These are phyloP conservation scores for Danaus chrysippus DNA, from an alignment of 2,888 invertebrate genomes.

Conservation along the genomic window DNA sequence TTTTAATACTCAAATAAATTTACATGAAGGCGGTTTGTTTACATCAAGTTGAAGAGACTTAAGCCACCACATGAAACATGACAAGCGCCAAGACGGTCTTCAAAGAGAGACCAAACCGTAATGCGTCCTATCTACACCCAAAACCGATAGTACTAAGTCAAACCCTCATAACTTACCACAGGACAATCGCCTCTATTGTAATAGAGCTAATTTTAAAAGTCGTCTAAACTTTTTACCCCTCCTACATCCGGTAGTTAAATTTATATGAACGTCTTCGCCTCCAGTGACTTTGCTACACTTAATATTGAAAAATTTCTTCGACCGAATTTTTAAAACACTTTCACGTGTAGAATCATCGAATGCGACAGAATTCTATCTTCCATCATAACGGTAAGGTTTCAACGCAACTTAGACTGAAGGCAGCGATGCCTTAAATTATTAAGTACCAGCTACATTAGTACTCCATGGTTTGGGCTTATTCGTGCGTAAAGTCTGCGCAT, in stretches of 20 bases:
- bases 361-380: conserved; percentile 13
- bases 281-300: conserved; percentile 58
- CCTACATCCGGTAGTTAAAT: conserved; percentile 56
- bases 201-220: conserved; percentile 21
- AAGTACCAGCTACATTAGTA: conserved; percentile 55
- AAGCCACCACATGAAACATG: no score
- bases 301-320: conserved; percentile 13
- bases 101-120: conserved; percentile 7
- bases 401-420: conserved; percentile 58
- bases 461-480: conserved; percentile 56
- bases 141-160: conserved; percentile 5
- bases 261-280: conserved; percentile 43
- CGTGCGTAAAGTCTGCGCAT: conserved; percentile 63
- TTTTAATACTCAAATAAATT: no score
- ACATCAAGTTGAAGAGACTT: no score
- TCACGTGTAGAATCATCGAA: conserved; percentile 21
- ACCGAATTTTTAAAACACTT: conserved; percentile 27
- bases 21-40: no score
- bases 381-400: conserved; percentile 49
- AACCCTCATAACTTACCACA: conserved; percentile 10
- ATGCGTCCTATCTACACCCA: neutral
- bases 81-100: no score
- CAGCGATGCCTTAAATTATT: conserved; percentile 62
- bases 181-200: conserved; percentile 26
- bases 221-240: conserved; percentile 16